Evolutionary conservation across 2,888 invertebrate species (phyloP), one percentile per base, ranked within the genome.

Genomic region (Oscheius sp.): DNA sequence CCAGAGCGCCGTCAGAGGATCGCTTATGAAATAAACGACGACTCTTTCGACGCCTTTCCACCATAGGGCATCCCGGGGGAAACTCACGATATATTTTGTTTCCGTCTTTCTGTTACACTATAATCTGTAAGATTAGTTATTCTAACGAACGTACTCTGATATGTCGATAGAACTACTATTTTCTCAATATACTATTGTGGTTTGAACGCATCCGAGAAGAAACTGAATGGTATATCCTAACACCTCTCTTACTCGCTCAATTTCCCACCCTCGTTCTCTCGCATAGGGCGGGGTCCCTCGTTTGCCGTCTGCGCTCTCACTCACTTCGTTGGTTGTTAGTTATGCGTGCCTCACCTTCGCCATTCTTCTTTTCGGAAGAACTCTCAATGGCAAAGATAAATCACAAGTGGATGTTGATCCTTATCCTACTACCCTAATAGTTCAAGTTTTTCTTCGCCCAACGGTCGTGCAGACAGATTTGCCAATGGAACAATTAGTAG

Each of bases 211-310:
- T n/a, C n/a, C n/a, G n/a, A n/a, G n/a, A n/a, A n/a, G n/a, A n/a
- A n/a, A n/a, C n/a, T n/a, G n/a, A n/a, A n/a, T n/a, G n/a, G n/a
- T n/a, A n/a, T n/a, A n/a, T n/a, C n/a, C n/a, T n/a, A n/a, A n/a
- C 49, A 49, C 3, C 63, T 70, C 45, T 64, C 71, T 52, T 64
- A 52, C 73, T 74, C 74, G 64, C 75, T 63, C 72, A 59, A 75
- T 68, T 69, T 72, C 76, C 66, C 68, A 69, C 76, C 69, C 64
- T 74, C 75, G 55, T 72, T 58, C 76, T 76, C 78, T 53, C 41
- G 64, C 66, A 46, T 70, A 71, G 73, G 71, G 72, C 69, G 72
- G 76, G 73, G 73, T 61, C 72, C 69, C 73, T 68, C 69, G 59
- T 74, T 58, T 55, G 63, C 49, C 71, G 74, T 70, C 76, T 71